Evolutionary conservation across 2,888 invertebrate genomes (phyloP), one percentile per base, ranked within the genome.

Genomic region (Cryptops parisi): DNA sequence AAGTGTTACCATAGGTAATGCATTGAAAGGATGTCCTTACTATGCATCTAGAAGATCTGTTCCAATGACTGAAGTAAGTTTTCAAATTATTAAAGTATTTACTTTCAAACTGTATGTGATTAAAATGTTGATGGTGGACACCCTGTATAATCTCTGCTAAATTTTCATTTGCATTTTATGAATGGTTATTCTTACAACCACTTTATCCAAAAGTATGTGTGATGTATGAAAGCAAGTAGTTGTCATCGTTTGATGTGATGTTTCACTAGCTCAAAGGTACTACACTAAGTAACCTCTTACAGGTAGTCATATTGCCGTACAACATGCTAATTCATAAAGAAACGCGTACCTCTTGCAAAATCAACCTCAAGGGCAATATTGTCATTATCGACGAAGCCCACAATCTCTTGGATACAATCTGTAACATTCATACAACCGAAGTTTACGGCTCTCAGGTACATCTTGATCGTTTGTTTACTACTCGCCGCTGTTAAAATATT

Each of bases 311-410:
- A 46, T 70, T 84, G 9, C 84, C 84, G 0, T 85, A 85, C 63
- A 84, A 87, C 66, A 78, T 82, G 22, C 71, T 93, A 46, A 71
- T 93, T 3, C 88, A 91, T 67, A 78, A 79, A 64, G 73, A 75
- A 17, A 87, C 89, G 0, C 73, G 91, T 54, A 74, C 78, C 60
- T 80, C 84, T 9, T 79, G 78, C 65, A 81, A 82, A 52, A 77
- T 87, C 54, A 72, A 76, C 52, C 66, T 86, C 22, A 78, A 80
- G 62, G 77, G 81, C 60, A 85, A 84, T 64, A 72, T 94, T 24
- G 74, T 98, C 0, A 84, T 98, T 55, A 68, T 77, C 19, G 98
- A 98, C 65, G 98, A 98, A 70, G 97, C 97, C 0, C 98, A 98
- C 63, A 98, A 97, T 68, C 75, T 98, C 1, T 72, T 94, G 9